Percentiles rank a stretch among this genome's conserved stretches.
phyloP scores from a whole-genome alignment of 1,140 invertebrate species.

The Gryllus bimaculatus region DNA sequence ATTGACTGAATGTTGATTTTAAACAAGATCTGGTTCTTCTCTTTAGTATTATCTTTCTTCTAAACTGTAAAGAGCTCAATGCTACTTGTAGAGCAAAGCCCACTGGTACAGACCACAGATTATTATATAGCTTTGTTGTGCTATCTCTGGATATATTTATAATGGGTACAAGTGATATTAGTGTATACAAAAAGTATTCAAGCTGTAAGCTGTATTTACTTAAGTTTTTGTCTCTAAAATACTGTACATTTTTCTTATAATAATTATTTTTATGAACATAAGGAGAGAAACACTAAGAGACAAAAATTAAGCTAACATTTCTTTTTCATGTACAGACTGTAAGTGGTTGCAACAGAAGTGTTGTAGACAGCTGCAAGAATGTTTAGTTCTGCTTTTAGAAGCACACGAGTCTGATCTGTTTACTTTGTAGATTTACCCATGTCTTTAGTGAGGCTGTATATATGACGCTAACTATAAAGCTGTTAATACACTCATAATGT shows the following conservation, averaged over 20 bases:
- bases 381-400: slow-evolving; percentile 10
- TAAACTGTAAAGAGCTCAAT: background rate
- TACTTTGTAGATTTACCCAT: slow-evolving; percentile 1
- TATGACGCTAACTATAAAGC: slow-evolving; percentile 19
- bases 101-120: background rate
- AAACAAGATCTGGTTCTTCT: background rate
- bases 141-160: slow-evolving; percentile 15
- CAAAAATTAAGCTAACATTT: slow-evolving; percentile 12
- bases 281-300: slow-evolving; percentile 9
- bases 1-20: slow-evolving; percentile 7
- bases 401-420: slow-evolving; percentile 8
- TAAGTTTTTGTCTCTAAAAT: slow-evolving; percentile 16
- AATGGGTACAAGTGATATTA: slow-evolving; percentile 18
- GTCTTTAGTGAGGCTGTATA: slow-evolving; percentile 16
- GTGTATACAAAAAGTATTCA: background rate
- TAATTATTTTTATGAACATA: slow-evolving; percentile 16
- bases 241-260: slow-evolving; percentile 14
- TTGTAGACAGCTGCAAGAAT: slow-evolving; percentile 10
- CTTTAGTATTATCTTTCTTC: slow-evolving; percentile 10
- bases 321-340: slow-evolving; percentile 9
- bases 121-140: slow-evolving; percentile 13
- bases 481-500: slow-evolving; percentile 20
- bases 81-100: background rate
- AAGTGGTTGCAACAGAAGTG: background rate
- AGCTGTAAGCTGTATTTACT: slow-evolving; percentile 16